phyloP scores from a whole-genome alignment of 2,797 vertebrate species.

The Chanos chanos region DNA sequence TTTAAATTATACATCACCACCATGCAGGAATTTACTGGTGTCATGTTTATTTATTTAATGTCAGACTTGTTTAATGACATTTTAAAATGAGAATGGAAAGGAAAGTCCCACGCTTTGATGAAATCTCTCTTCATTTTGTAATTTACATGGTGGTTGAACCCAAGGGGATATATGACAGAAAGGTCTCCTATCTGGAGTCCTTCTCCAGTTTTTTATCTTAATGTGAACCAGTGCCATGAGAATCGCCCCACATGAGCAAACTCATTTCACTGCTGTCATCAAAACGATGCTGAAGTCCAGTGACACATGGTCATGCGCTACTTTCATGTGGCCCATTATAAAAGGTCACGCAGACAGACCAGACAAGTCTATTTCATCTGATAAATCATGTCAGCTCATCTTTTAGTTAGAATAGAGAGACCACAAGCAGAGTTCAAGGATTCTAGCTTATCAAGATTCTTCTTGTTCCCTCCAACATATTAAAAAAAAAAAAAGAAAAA shows the following conservation, averaged over 20 bases:
- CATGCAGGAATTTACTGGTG: background rate
- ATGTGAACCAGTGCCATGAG: slow-evolving; percentile 50
- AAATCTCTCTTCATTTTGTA: background rate
- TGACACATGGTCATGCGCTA: slow-evolving; percentile 21
- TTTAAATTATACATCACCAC: slow-evolving; percentile 3
- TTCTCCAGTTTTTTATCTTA: slow-evolving; percentile 35
- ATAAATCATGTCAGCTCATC: slow-evolving; percentile 22
- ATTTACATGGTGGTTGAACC: slow-evolving; percentile 21
- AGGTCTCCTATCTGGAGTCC: slow-evolving; percentile 26
- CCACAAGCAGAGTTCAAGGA: slow-evolving; percentile 19
- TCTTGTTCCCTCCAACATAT: slow-evolving; percentile 5
- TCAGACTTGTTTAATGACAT: background rate
- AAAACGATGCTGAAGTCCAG: slow-evolving; percentile 41
- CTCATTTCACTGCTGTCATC: slow-evolving; percentile 39
- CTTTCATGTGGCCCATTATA: slow-evolving; percentile 28
- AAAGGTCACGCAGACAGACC: slow-evolving; percentile 32
- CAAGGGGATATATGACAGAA: slow-evolving; percentile 41
- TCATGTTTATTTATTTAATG: slow-evolving; percentile 10
- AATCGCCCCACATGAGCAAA: slow-evolving; percentile 21
- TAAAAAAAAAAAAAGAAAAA: too few species aligned
- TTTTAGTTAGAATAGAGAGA: slow-evolving; percentile 17
- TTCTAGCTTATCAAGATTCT: background rate
- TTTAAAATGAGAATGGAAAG: background rate
- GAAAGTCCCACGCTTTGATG: background rate
- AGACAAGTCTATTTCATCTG: slow-evolving; percentile 19